phyloP scores from a whole-genome alignment of 2,113 vertebrate genomes.

The Rhineura floridana region DNA sequence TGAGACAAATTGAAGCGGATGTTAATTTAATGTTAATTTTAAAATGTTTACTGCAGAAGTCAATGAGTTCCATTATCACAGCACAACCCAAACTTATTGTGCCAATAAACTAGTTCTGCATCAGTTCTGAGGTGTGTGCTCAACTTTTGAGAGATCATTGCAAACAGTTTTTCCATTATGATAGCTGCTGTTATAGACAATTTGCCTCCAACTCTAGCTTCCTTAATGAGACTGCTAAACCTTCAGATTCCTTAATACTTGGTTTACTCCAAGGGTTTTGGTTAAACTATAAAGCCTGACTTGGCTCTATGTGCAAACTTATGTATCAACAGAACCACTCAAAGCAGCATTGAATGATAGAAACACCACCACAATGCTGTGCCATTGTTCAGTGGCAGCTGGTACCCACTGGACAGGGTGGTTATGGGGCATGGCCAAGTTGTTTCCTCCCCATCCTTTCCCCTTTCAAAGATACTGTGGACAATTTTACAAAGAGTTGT shows the following conservation, averaged over 20 bases:
- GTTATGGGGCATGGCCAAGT: too few species aligned
- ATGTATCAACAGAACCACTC: neutral
- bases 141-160: neutral
- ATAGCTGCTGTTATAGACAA: slow-evolving; percentile 7
- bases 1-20: slow-evolving; percentile 4
- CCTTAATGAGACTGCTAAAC: neutral
- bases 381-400: too few species aligned
- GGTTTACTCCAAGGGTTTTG: too few species aligned
- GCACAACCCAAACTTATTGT: neutral
- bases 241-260: neutral
- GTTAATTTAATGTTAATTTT: neutral
- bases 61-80: neutral
- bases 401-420: too few species aligned
- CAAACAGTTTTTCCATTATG: neutral
- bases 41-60: neutral
- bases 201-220: neutral
- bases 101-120: slow-evolving; percentile 18
- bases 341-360: neutral
- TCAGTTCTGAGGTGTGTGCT: neutral
- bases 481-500: too few species aligned
- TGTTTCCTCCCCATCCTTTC: too few species aligned
- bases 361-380: neutral
- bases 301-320: neutral
- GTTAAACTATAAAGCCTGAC: neutral
- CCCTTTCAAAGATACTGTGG: too few species aligned